A percentile compares a stretch with the other conserved stretches of the same genome.
These are phyloP conservation scores for Rhagoletis zephyria DNA, from an alignment of 1,140 invertebrate species.

Conservation along the genomic window DNA sequence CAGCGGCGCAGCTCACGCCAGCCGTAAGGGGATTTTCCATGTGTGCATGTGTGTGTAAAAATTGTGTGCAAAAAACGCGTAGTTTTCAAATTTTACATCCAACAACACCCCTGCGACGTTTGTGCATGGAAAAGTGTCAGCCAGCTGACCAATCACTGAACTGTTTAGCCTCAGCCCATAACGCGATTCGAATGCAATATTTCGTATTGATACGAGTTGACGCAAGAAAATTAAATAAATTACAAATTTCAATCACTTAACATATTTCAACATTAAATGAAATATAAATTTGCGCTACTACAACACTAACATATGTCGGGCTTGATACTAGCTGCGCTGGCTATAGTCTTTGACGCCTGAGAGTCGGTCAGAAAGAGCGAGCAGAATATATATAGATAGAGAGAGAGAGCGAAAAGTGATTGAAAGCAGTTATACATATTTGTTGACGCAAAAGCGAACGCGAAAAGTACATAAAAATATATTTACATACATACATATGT, in stretches of 20 bases:
- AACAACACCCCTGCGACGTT: not conserved
- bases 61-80: not conserved
- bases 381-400: not conserved
- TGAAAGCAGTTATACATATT: not conserved
- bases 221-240: not conserved
- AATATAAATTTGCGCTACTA: slow-evolving; percentile 12
- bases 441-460: slow-evolving; percentile 11
- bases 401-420: not conserved
- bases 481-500: not conserved
- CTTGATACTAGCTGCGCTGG: slow-evolving; percentile 5
- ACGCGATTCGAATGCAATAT: not conserved
- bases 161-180: not conserved
- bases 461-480: not conserved
- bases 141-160: not conserved
- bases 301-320: slow-evolving; percentile 43
- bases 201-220: not conserved
- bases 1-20: not conserved
- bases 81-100: not conserved
- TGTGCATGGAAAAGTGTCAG: not conserved
- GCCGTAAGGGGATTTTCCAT: not conserved
- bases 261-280: not conserved
- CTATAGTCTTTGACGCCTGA: slow-evolving; percentile 25
- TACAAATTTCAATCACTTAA: not conserved
- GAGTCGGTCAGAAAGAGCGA: not conserved
- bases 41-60: not conserved